phyloP scores from a whole-genome alignment of 2,888 invertebrate genomes.

The Scaptomyza cyrtandrae region DNA sequence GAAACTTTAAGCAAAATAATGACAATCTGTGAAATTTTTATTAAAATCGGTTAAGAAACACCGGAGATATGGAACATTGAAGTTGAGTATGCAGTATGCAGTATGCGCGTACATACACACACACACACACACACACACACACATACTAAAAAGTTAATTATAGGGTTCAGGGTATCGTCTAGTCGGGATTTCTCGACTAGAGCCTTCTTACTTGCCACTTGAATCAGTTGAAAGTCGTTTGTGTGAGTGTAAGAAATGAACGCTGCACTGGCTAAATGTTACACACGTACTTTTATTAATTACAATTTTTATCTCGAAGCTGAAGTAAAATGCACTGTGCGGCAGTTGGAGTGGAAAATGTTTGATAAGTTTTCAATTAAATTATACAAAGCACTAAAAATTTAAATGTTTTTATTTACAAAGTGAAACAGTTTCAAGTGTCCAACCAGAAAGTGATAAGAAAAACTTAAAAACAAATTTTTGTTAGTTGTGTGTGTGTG shows the following conservation, averaged over 20 bases:
- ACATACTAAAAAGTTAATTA: no score
- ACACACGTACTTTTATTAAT: constrained; percentile 45
- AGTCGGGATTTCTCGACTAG: no score
- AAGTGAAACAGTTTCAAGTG: constrained; percentile 25
- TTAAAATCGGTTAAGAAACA: no score
- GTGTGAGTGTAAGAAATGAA: constrained; percentile 16
- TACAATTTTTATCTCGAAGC: constrained; percentile 41
- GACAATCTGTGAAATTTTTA: no score
- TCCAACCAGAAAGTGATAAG: constrained; percentile 30
- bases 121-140: no score
- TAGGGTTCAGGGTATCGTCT: no score
- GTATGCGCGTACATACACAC: no score
- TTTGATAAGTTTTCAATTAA: constrained; percentile 71
- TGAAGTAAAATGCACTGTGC: constrained; percentile 28
- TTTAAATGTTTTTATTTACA: constrained; percentile 44
- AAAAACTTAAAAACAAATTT: constrained; percentile 11
- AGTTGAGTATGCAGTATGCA: no score
- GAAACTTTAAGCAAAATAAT: no score
- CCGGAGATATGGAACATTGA: no score
- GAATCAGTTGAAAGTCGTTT: constrained; percentile 12
- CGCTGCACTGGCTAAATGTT: constrained; percentile 14
- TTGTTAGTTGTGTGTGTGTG: neutral
- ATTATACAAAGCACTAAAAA: constrained; percentile 40
- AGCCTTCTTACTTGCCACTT: constrained; percentile 10
- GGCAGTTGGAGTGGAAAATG: constrained; percentile 49